phyloP scores from a whole-genome alignment of 2,888 invertebrate genomes.

The Apotomis turbidana region DNA sequence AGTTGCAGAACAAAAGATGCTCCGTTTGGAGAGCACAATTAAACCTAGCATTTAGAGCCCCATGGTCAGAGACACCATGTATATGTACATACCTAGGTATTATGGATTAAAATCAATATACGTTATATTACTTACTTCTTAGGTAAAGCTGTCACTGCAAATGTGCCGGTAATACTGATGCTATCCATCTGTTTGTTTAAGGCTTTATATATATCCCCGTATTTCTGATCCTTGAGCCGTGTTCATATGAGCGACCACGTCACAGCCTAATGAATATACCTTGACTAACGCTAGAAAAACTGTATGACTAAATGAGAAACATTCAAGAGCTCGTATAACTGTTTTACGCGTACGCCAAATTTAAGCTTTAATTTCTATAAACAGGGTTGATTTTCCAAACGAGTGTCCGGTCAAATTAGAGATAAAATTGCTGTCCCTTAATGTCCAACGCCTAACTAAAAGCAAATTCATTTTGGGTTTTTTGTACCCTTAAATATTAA shows the following conservation, averaged over 20 bases:
- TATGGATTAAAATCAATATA: too few species aligned
- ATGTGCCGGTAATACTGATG: constrained; percentile 19
- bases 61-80: too few species aligned
- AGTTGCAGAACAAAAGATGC: too few species aligned
- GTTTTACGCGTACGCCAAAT: not conserved
- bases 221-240: constrained; percentile 34
- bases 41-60: too few species aligned
- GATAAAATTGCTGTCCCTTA: not conserved
- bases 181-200: constrained; percentile 25
- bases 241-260: constrained; percentile 20
- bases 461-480: not conserved
- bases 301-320: constrained; percentile 10
- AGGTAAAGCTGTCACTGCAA: constrained; percentile 4
- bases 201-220: constrained; percentile 32
- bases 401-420: not conserved
- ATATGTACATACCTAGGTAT: too few species aligned
- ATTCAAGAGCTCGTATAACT: not conserved
- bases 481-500: constrained; percentile 1
- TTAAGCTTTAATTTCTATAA: too few species aligned
- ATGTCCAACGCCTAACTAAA: not conserved
- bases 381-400: not conserved
- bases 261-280: constrained; percentile 26
- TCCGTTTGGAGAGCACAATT: too few species aligned
- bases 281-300: constrained; percentile 32
- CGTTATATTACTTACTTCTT: not conserved